Percentiles rank a stretch among this genome's conserved stretches.
Conservation (phyloP, 2,797 vertebrate species). For the Huso huso region DNA sequence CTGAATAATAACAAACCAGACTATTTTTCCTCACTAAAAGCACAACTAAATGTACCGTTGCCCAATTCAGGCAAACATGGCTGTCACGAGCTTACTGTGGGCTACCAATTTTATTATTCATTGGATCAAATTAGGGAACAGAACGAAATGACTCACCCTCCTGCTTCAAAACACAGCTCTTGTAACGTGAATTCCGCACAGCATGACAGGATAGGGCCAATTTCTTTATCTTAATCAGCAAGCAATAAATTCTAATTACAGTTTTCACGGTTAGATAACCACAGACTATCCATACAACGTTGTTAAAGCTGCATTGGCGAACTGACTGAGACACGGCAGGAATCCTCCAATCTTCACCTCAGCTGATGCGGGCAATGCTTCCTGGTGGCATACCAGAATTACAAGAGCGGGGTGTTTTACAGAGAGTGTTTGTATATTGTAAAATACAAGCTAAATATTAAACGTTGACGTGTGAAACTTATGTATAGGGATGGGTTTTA, state of each 20-base stretch:
- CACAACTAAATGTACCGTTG: background rate
- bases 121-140: background rate
- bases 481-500: background rate
- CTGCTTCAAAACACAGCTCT: background rate
- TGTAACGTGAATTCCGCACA: background rate
- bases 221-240: too few species aligned
- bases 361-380: background rate
- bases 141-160: background rate
- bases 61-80: background rate
- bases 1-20: background rate
- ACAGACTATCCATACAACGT: background rate
- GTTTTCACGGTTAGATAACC: background rate
- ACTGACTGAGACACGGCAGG: background rate
- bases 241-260: too few species aligned
- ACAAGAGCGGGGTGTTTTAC: background rate
- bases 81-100: too few species aligned
- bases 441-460: background rate
- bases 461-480: background rate
- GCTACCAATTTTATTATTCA: too few species aligned
- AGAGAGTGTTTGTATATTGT: background rate
- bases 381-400: background rate
- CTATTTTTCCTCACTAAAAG: background rate
- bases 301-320: too few species aligned
- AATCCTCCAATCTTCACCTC: background rate
- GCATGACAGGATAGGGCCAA: background rate